phyloP scores from a whole-genome alignment of 2,888 invertebrate genomes.

The Agriopis aurantiaria region DNA sequence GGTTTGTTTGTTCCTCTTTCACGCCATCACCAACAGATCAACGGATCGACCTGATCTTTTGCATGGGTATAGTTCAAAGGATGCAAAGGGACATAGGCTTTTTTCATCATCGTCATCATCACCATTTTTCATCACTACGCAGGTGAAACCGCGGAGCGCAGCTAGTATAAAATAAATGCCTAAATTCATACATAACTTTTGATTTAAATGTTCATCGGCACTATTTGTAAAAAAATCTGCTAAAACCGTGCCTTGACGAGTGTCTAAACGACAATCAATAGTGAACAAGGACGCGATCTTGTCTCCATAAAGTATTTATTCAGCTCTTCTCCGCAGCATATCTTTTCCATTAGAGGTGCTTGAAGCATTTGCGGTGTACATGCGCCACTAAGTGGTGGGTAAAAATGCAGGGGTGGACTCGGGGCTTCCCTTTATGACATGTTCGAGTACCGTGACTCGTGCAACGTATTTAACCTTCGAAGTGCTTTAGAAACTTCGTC shows the following conservation, averaged over 20 bases:
- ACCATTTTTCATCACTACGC: too few relatives aligned
- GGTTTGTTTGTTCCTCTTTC: too few relatives aligned
- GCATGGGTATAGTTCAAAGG: too few relatives aligned
- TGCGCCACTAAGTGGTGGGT: constrained; percentile 77
- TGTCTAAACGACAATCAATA: constrained; percentile 64
- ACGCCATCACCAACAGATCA: too few relatives aligned
- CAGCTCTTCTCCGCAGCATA: constrained; percentile 79
- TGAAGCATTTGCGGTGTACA: constrained; percentile 82
- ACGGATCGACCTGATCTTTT: too few relatives aligned
- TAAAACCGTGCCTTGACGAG: neutral
- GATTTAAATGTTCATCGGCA: too few relatives aligned
- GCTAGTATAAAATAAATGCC: too few relatives aligned
- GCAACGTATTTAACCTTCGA: neutral
- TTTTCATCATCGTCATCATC: too few relatives aligned
- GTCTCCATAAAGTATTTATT: constrained; percentile 85
- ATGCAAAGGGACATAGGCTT: too few relatives aligned
- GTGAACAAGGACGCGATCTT: constrained; percentile 71
- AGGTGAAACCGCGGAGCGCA: too few relatives aligned
- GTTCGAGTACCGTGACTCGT: constrained; percentile 20
- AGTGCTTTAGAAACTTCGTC: neutral
- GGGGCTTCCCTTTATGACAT: constrained; percentile 32
- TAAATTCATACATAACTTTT: too few relatives aligned
- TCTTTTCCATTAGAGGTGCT: constrained; percentile 85
- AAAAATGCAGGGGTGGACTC: constrained; percentile 63
- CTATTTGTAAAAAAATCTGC: too few relatives aligned